These are phyloP conservation scores for Fissipunctia ypsillon DNA, from an alignment of 2,888 invertebrate species.

Conservation along the genomic window DNA sequence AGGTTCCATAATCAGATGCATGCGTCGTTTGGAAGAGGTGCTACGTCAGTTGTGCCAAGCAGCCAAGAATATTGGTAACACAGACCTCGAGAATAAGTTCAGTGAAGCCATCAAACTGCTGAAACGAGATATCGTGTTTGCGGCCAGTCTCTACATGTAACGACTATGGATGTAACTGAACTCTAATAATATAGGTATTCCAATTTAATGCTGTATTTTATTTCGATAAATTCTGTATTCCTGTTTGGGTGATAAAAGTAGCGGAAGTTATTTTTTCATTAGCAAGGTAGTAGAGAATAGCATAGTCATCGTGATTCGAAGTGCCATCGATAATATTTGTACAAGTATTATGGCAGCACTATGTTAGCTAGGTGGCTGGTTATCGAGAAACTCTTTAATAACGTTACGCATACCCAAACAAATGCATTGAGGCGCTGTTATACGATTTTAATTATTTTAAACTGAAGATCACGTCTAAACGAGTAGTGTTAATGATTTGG, in stretches of 20 bases:
- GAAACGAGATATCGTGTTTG: conserved; percentile 99
- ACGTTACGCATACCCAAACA: too few species aligned
- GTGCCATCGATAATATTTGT: neutral
- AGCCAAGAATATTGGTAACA: conserved; percentile 98
- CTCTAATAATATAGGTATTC: conserved; percentile 40
- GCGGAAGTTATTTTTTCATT: neutral
- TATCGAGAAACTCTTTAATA: too few species aligned
- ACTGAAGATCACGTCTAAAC: too few species aligned
- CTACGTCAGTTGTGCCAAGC: conserved; percentile 98
- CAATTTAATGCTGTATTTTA: conserved; percentile 14
- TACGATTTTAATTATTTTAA: too few species aligned
- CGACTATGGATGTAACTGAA: conserved; percentile 28
- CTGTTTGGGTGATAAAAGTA: neutral
- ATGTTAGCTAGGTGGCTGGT: too few species aligned
- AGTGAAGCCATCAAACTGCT: conserved; percentile 97
- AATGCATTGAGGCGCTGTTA: too few species aligned
- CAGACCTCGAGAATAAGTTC: conserved; percentile 98
- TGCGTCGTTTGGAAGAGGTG: conserved; percentile 98
- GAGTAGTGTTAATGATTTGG: too few species aligned
- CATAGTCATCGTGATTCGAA: neutral
- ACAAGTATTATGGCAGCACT: neutral
- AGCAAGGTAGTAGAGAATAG: neutral
- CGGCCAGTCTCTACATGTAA: conserved; percentile 97
- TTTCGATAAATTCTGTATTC: neutral
- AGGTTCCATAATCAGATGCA: conserved; percentile 94